Evolutionary conservation across 2,888 invertebrate genomes (phyloP).

Genomic region (Pegoplata infirma): DNA sequence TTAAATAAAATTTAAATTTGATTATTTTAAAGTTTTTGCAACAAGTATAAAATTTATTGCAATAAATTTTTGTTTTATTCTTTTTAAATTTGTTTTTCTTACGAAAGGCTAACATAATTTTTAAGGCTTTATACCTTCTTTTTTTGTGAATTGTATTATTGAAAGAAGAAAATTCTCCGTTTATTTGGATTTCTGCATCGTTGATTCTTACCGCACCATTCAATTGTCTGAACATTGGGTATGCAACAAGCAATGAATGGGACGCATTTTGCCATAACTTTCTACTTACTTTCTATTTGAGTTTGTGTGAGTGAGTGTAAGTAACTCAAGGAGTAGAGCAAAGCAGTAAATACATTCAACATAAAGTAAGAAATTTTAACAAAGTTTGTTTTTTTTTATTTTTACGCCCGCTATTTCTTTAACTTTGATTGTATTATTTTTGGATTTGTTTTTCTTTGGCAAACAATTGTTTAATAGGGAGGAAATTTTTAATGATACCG

Average conservation of each 20-base stretch:
- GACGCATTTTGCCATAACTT: constrained; percentile 18
- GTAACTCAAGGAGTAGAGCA: constrained; percentile 1
- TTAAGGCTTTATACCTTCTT: no score
- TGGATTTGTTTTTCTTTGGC: constrained; percentile 48
- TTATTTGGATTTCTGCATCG: constrained; percentile 50
- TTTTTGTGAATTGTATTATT: not conserved
- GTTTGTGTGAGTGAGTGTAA: not conserved
- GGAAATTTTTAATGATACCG: constrained; percentile 62
- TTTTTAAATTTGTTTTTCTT: not conserved
- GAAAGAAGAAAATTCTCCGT: not conserved
- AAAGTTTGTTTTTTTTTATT: no score
- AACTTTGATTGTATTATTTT: constrained; percentile 43
- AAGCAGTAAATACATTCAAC: constrained; percentile 2
- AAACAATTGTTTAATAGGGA: constrained; percentile 59
- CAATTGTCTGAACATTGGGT: constrained; percentile 17
- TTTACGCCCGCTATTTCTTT: constrained; percentile 36
- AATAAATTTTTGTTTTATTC: not conserved
- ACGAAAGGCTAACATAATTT: not conserved
- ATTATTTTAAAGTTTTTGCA: not conserved
- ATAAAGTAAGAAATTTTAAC: constrained; percentile 30
- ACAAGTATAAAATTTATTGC: not conserved
- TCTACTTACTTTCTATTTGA: not conserved
- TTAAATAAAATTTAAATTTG: not conserved
- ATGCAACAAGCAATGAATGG: constrained; percentile 50
- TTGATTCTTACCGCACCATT: constrained; percentile 33